Base-by-base conservation (phyloP, 2,113 vertebrate genomes). In the Colinus virginianus region DNA sequence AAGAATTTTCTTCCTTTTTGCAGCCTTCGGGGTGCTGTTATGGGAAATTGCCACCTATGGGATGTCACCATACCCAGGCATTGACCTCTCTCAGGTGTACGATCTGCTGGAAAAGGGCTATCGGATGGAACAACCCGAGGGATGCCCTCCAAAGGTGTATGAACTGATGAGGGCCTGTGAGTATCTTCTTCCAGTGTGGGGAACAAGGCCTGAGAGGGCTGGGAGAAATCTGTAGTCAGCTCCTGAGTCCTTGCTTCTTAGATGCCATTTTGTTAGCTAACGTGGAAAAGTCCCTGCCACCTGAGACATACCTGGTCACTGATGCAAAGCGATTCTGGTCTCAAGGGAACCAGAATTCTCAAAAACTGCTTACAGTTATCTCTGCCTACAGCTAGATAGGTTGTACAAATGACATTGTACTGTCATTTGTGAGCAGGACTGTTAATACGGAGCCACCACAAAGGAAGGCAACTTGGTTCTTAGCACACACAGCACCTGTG, bases 21-120 rank as follows among this genome's bases (percentile, higher is more conserved):
- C 97, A 99, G 99, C 99, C 18, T 99, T 99, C 87, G 99, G 99
- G 32, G 99, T 99, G 79, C 96, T 99, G 32, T 96, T 99, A 3
- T 99, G 99, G 99, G 99, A 99, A 98, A 99, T 99, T 87, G 99
- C 99, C 51, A 99, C 99, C 13, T 99, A 99, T 63, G 99, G 99
- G 76, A 99, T 99, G 99, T 99, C 99, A 90, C 99, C 99, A 0
- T 99, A 99, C 91, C 99, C 99, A 58, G 99, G 99, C 74, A 99
- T 99, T 78, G 99, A 99, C 97, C 98, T 99, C 69, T 99, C 99
- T 95, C 99, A 99, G 97, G 99, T 99, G 69, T 99, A 99, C 69
- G 99, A 99, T 97, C 98, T 99, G 55, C 97, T 99, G 90, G 99
- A 99, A 97, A 99, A 99, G 95, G 99, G 99, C 26, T 99, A 99